Percentiles rank a stretch among this genome's conserved stretches.
Conservation (phyloP, 2,113 vertebrate species). For the Ascaphus truei region DNA sequence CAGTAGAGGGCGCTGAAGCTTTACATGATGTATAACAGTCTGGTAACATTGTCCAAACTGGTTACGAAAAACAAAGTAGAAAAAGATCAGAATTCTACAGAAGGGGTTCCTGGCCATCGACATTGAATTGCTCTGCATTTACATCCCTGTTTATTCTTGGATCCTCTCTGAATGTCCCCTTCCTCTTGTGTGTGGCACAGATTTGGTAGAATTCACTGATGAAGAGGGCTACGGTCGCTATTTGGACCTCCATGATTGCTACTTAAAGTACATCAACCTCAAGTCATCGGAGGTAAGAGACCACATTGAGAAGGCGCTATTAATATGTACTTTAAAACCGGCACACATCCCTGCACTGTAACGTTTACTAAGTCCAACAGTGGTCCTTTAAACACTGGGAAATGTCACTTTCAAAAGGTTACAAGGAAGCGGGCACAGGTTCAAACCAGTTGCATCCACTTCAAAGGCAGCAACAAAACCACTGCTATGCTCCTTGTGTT, state of each 20-base stretch:
- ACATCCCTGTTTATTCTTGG: not conserved
- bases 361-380: rapidly evolving
- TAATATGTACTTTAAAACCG: too few relatives aligned
- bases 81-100: too few relatives aligned
- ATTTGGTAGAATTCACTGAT: conserved; percentile 94
- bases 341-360: too few relatives aligned
- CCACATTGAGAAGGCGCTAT: too few relatives aligned
- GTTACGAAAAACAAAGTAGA: too few relatives aligned
- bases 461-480: too few relatives aligned
- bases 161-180: not conserved
- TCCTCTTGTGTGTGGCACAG: conserved; percentile 58
- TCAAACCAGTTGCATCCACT: too few relatives aligned
- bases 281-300: conserved; percentile 83
- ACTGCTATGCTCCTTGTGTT: too few relatives aligned
- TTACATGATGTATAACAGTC: too few relatives aligned
- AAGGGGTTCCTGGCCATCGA: too few relatives aligned
- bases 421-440: not conserved
- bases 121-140: not conserved
- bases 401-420: not conserved
- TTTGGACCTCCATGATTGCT: conserved; percentile 94
- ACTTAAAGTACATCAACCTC: conserved; percentile 94
- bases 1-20: too few relatives aligned
- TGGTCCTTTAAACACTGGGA: rapidly evolving
- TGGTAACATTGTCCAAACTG: too few relatives aligned
- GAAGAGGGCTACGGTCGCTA: conserved; percentile 95